Conservation (phyloP, 2,888 invertebrate genomes). For the Aspidiotus rigidus region DNA sequence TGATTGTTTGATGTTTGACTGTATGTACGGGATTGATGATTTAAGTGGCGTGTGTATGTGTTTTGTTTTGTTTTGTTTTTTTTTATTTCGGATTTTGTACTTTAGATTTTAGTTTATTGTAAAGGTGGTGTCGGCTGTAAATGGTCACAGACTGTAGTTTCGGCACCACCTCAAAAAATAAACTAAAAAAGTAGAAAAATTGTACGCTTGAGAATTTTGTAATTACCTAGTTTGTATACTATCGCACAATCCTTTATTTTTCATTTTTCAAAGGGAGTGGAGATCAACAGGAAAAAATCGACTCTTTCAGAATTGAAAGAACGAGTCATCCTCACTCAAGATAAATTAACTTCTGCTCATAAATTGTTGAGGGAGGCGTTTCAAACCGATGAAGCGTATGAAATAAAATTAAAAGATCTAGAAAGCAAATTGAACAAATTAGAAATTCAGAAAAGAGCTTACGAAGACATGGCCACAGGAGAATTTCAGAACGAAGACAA, state of each 20-base stretch:
- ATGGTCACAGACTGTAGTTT: too few species aligned
- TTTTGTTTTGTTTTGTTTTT: too few species aligned
- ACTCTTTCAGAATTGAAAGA: conserved; percentile 95
- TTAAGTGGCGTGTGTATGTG: too few species aligned
- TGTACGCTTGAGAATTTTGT: too few species aligned
- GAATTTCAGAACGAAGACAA: conserved; percentile 71
- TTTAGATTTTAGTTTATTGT: too few species aligned
- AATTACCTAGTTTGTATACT: not conserved
- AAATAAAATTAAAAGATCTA: conserved; percentile 74
- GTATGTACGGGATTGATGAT: too few species aligned
- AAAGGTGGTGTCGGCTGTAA: too few species aligned
- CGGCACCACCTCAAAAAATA: too few species aligned
- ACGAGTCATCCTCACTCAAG: conserved; percentile 87
- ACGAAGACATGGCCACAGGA: conserved; percentile 71
- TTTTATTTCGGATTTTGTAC: too few species aligned
- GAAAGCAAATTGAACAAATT: conserved; percentile 73
- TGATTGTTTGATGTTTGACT: too few species aligned
- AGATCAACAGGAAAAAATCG: conserved; percentile 88
- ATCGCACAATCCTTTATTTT: conserved; percentile 34
- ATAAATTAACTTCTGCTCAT: conserved; percentile 80
- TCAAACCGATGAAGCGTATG: conserved; percentile 84
- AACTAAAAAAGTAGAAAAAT: too few species aligned
- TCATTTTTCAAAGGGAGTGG: conserved; percentile 59
- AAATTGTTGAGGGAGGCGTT: conserved; percentile 83
- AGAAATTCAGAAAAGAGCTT: conserved; percentile 64